These are phyloP conservation scores for Hippopotamus amphibius DNA, from an alignment of 2,113 vertebrate genomes.

Conservation along the genomic window DNA sequence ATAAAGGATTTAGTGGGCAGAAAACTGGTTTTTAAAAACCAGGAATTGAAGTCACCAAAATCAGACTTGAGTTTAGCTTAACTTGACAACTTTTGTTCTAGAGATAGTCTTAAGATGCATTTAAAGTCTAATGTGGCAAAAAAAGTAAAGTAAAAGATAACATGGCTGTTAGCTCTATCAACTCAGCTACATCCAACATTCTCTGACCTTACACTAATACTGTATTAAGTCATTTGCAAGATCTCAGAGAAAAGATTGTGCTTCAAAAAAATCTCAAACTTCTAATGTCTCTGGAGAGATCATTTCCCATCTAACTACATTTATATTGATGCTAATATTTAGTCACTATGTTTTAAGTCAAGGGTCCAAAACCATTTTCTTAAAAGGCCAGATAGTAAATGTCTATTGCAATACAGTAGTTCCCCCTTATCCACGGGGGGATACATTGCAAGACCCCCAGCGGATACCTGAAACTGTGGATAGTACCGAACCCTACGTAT, in stretches of 20 bases:
- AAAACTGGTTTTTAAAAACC: not conserved
- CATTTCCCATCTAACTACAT: not conserved
- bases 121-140: not conserved
- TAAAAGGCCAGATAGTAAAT: not conserved
- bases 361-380: not conserved
- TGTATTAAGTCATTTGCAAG: not conserved
- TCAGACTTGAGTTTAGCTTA: not conserved
- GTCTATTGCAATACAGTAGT: not conserved
- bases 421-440: not conserved
- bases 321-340: not conserved
- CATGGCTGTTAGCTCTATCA: fast-evolving
- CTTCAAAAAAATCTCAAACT: not conserved
- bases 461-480: not conserved
- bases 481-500: not conserved
- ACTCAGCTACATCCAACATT: fast-evolving
- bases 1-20: not conserved
- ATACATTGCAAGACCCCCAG: not conserved
- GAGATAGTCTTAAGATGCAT: not conserved
- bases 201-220: not conserved
- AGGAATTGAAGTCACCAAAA: not conserved
- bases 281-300: not conserved
- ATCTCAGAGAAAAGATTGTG: not conserved
- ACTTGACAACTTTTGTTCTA: not conserved
- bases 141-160: not conserved
- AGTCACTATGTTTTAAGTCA: not conserved